Evolutionary conservation across 2,113 vertebrate genomes (phyloP), one percentile per base, ranked within the genome.

Genomic region (Campylorhamphus procurvoides): DNA sequence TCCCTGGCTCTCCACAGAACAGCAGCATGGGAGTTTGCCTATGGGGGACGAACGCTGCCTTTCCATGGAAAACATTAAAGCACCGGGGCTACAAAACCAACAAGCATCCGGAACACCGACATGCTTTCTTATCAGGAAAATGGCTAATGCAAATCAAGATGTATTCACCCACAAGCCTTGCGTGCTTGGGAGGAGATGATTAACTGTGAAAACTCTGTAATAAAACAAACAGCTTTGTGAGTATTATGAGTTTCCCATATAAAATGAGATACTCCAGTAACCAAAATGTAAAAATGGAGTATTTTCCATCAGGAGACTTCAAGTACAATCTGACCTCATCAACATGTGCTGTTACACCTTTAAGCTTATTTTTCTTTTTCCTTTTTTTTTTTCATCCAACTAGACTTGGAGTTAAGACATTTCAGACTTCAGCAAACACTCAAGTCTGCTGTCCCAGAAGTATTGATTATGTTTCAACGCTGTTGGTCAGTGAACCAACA

Each of bases 21-120:
- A 94, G 96, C 95, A 95, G 95, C 89, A 58, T 94, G 96, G 93
- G 96, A 97, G 86, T 91, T 77, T 81, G 94, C 63, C 92, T 96
- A 40, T 69, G 77, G 73, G 67, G 73, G 93, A 92, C 29, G n/a
- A 76, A 77, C 6, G 5, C n/a, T 56, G 88, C 93, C 82, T 90
- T 96, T 62, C 87, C 76, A 18, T 27, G 35, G 52, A 14, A 37
- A 91, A 90, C 80, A 64, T 37, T n/a, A 87, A 94, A 92, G 85
- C 56, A 19, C 44, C 7, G 31, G 50, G 29, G 78, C 60, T 89
- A 58, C 59, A 55, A 75, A 84, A 68, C 84, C 47, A 68, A 52
- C 33, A 23, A 29, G 66, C 23, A 29, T 52, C 80, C 47, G 86
- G 49, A 82, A 40, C 12, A 13, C 0, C 5, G n/a, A 22, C 46